Conservation (phyloP, 2,797 vertebrate genomes). For the Poeciliopsis infans region DNA sequence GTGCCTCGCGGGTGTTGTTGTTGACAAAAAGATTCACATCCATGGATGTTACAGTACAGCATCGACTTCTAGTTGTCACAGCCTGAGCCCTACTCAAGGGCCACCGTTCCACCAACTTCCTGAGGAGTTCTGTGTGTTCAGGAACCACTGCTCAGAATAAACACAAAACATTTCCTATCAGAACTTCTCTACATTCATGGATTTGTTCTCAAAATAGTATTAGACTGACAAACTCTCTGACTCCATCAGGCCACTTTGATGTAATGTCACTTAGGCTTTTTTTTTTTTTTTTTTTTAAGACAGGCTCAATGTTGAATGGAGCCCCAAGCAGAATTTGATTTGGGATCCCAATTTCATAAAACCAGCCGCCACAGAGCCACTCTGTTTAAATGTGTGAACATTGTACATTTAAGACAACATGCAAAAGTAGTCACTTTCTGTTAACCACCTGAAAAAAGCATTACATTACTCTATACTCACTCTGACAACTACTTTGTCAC, state of each 20-base stretch:
- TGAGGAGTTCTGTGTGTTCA: not conserved
- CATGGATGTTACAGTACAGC: conserved; percentile 11
- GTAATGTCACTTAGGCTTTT: not conserved
- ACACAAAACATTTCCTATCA: not conserved
- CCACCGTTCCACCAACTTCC: not conserved
- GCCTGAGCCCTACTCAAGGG: conserved; percentile 20
- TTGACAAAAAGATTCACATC: conserved; percentile 26
- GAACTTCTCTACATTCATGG: conserved; percentile 20
- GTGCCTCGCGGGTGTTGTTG: conserved; percentile 38
- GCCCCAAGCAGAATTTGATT: not conserved
- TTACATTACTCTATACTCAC: not conserved
- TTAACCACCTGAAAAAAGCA: not conserved
- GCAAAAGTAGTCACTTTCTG: not conserved
- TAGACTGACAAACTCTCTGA: conserved; percentile 9
- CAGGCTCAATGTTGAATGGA: not conserved
- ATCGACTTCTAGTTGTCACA: not conserved
- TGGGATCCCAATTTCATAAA: not conserved
- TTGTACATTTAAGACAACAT: not conserved
- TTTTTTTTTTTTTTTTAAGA: too few species aligned
- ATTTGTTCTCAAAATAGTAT: conserved; percentile 31
- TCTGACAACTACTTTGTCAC: not conserved
- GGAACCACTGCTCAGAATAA: not conserved
- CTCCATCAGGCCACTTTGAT: not conserved
- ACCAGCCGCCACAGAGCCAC: not conserved
- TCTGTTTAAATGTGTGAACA: not conserved